Conservation (phyloP, 2,888 invertebrate genomes). For the Campoletis raptor region DNA sequence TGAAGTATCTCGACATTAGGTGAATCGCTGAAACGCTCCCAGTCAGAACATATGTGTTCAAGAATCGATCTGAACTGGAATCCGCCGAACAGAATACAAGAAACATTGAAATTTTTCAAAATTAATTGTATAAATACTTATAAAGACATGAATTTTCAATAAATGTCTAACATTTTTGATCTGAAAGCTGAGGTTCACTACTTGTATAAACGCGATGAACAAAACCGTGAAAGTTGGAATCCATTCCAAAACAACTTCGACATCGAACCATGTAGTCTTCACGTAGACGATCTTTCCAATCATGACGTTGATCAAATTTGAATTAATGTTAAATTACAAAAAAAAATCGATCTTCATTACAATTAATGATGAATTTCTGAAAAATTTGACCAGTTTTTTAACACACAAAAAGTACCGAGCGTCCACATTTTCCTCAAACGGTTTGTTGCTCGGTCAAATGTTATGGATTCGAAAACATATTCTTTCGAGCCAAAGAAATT, state of each 20-base stretch:
- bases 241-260: slow-evolving; percentile 48
- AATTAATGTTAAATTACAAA: not conserved
- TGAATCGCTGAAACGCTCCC: slow-evolving; percentile 6
- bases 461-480: no score
- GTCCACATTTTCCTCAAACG: no score
- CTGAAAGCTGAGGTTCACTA: slow-evolving; percentile 50
- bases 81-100: not conserved
- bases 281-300: slow-evolving; percentile 44
- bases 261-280: not conserved
- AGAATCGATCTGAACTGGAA: slow-evolving; percentile 23
- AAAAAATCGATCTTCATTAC: not conserved
- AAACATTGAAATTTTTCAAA: not conserved
- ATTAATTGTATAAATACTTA: not conserved
- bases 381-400: not conserved
- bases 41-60: slow-evolving; percentile 27
- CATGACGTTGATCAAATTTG: not conserved
- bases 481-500: no score
- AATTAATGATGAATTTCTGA: not conserved
- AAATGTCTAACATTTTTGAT: slow-evolving; percentile 22
- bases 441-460: no score
- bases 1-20: slow-evolving; percentile 32
- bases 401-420: no score
- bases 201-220: not conserved
- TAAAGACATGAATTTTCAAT: not conserved
- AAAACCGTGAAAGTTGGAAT: slow-evolving; percentile 16